These are phyloP conservation scores for Bellardia bayeri DNA, from an alignment of 2,888 invertebrate genomes.

Conservation along the genomic window DNA sequence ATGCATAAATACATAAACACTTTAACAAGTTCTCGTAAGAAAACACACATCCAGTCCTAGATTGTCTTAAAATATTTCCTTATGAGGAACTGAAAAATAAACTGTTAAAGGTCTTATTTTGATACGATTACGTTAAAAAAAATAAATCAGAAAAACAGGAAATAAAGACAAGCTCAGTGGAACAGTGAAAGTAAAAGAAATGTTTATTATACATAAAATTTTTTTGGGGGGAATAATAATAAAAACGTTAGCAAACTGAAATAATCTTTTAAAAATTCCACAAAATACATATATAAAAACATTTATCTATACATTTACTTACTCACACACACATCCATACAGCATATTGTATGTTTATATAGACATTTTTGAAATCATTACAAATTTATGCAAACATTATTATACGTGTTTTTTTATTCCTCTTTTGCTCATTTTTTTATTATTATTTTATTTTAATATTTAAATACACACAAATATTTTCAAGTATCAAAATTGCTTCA, in stretches of 20 bases:
- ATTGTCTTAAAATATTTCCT: neutral
- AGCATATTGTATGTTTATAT: conserved; percentile 31
- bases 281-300: neutral
- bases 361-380: conserved; percentile 62
- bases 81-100: neutral
- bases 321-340: neutral
- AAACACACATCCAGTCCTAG: neutral
- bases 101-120: conserved; percentile 5
- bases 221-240: neutral
- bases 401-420: conserved; percentile 1
- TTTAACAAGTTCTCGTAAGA: neutral
- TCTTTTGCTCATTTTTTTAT: conserved; percentile 25
- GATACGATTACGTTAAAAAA: neutral
- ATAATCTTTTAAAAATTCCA: neutral
- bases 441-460: conserved; percentile 46
- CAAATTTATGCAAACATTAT: conserved; percentile 73
- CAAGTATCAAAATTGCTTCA: neutral
- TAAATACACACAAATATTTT: neutral
- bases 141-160: neutral
- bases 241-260: neutral
- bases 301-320: neutral
- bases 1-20: conserved; percentile 22
- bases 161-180: neutral
- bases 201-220: conserved; percentile 48
- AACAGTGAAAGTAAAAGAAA: neutral